Conservation (phyloP, 2,888 invertebrate species). For the Tortricodes alternella region DNA sequence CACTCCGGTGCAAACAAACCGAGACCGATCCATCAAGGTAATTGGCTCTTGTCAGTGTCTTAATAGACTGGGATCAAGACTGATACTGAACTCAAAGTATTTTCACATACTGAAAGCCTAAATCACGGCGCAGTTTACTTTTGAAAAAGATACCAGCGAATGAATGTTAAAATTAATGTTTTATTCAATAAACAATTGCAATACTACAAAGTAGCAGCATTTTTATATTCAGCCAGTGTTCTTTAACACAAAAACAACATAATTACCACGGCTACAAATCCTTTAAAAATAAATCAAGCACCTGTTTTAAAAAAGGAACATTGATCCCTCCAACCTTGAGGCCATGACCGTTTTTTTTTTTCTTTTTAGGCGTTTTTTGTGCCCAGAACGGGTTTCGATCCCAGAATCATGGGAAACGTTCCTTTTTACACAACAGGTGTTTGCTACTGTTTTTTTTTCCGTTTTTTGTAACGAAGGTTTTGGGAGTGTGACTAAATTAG, state of each 20-base stretch:
- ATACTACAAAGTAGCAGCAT: too few species aligned
- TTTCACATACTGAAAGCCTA: too few species aligned
- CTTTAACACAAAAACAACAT: neutral
- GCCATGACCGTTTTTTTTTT: conserved; percentile 47
- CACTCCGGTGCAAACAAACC: too few species aligned
- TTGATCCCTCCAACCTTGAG: conserved; percentile 50
- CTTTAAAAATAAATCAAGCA: conserved; percentile 17
- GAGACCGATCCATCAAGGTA: too few species aligned
- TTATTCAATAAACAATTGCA: too few species aligned
- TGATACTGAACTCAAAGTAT: too few species aligned
- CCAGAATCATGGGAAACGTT: conserved; percentile 59
- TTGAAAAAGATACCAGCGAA: too few species aligned
- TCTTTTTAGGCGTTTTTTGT: conserved; percentile 53
- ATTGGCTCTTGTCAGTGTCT: too few species aligned
- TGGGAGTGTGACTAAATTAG: conserved; percentile 32
- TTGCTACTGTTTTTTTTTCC: conserved; percentile 51
- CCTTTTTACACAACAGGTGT: conserved; percentile 69
- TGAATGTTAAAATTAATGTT: too few species aligned
- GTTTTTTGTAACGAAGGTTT: conserved; percentile 25
- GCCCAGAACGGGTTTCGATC: conserved; percentile 60
- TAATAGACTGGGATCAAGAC: too few species aligned
- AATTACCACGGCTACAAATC: conserved; percentile 7
- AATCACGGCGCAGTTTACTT: too few species aligned
- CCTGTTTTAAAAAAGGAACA: conserved; percentile 53
- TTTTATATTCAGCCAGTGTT: neutral